These are phyloP conservation scores for Axinella damicornis DNA, from an alignment of 37 sponge, comb jelly and placozoan species.

Conservation along the genomic window DNA sequence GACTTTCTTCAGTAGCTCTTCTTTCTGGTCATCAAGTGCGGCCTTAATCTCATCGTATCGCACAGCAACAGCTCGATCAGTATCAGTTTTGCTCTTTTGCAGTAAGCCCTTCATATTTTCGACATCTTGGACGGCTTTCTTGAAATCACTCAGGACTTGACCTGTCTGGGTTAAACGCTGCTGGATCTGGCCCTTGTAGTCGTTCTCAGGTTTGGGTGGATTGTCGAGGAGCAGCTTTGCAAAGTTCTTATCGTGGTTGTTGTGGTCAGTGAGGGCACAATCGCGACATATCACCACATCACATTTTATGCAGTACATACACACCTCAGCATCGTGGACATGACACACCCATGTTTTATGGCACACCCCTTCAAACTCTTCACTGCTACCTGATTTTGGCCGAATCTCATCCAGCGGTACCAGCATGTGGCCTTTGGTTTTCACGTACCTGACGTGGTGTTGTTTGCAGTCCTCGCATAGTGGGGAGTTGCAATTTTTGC, in stretches of 20 bases:
- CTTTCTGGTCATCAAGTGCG: conserved; percentile 8
- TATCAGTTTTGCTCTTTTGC: background rate
- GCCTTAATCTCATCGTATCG: background rate
- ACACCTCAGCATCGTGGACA: background rate
- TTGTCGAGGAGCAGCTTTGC: background rate
- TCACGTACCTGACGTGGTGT: background rate
- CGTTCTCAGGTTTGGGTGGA: background rate
- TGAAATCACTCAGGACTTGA: background rate
- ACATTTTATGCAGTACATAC: conserved; percentile 1
- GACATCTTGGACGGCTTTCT: background rate
- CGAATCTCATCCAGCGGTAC: background rate
- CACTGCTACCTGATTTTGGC: background rate
- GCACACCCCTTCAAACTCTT: background rate
- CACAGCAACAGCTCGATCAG: background rate
- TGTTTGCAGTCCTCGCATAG: background rate
- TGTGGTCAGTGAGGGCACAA: background rate
- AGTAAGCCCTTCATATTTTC: background rate
- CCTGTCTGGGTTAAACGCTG: background rate
- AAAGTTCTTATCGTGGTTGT: background rate
- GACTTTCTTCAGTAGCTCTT: background rate
- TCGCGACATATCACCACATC: conserved; percentile 21
- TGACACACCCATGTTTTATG: conserved; percentile 11
- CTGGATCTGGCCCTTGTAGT: conserved; percentile 2
- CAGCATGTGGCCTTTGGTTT: background rate
- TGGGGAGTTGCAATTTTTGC: background rate